These are phyloP conservation scores for Pinctada fucata DNA, from an alignment of 2,888 invertebrate species.

Conservation along the genomic window DNA sequence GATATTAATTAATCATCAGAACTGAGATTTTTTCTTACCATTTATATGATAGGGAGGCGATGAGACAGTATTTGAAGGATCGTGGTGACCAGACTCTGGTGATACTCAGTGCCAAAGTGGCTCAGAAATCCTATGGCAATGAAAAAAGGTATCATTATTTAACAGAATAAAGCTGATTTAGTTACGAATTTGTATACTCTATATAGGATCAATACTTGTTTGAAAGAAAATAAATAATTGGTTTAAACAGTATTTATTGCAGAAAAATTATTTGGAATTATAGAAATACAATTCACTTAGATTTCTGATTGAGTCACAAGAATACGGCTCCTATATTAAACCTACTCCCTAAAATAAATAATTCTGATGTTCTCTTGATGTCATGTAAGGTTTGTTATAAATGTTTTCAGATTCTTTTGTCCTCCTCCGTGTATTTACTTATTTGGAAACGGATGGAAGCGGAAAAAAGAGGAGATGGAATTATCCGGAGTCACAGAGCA, in stretches of 20 bases:
- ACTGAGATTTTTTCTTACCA: too few relatives aligned
- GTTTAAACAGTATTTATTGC: too few relatives aligned
- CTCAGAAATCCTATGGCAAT: slow-evolving; percentile 99
- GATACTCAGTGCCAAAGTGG: slow-evolving; percentile 99
- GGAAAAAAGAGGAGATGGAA: slow-evolving; percentile 93
- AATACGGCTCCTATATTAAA: too few relatives aligned
- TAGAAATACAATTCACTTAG: too few relatives aligned
- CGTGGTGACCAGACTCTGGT: slow-evolving; percentile 83
- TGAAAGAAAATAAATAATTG: background rate
- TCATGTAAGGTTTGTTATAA: too few relatives aligned
- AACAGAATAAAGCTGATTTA: background rate
- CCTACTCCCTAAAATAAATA: too few relatives aligned
- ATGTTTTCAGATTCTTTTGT: slow-evolving; percentile 88
- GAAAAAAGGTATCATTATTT: slow-evolving; percentile 86
- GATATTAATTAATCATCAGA: too few relatives aligned
- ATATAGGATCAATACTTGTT: background rate
- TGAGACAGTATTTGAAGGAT: slow-evolving; percentile 96
- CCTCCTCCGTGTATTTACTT: slow-evolving; percentile 99
- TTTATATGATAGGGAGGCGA: slow-evolving; percentile 84
- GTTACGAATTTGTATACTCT: slow-evolving; percentile 22
- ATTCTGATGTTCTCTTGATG: too few relatives aligned
- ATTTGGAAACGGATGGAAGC: slow-evolving; percentile 98
- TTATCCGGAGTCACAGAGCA: slow-evolving; percentile 70
- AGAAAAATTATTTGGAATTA: too few relatives aligned
- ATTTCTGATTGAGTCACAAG: too few relatives aligned